Percentiles rank a stretch among this genome's conserved stretches.
These are phyloP conservation scores for Carcina quercana DNA, from an alignment of 2,888 invertebrate genomes.

Conservation along the genomic window DNA sequence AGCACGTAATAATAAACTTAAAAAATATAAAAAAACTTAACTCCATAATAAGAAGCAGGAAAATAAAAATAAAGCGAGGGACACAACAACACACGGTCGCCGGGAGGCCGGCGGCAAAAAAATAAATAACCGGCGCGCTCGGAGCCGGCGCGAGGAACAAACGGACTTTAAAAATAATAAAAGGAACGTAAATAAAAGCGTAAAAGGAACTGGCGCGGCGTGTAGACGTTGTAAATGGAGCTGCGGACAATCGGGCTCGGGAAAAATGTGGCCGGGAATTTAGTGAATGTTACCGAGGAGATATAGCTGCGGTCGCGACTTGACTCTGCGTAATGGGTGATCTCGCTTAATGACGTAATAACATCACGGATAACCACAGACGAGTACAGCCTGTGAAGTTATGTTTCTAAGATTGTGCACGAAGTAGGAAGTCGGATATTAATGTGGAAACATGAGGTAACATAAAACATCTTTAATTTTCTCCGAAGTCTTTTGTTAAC, in stretches of 20 bases:
- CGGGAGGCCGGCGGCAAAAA: constrained; percentile 69
- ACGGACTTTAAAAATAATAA: constrained; percentile 73
- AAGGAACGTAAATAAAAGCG: constrained; percentile 74
- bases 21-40: constrained; percentile 47
- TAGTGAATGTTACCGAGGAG: constrained; percentile 63
- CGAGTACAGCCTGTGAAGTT: too few species aligned
- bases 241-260: constrained; percentile 69
- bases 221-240: constrained; percentile 74
- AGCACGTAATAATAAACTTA: constrained; percentile 67
- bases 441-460: too few species aligned
- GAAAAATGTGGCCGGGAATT: constrained; percentile 69
- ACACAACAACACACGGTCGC: constrained; percentile 73
- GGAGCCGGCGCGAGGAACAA: constrained; percentile 71
- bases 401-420: too few species aligned
- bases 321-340: constrained; percentile 43
- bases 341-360: constrained; percentile 60
- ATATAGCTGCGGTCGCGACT: constrained; percentile 51
- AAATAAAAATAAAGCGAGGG: constrained; percentile 72
- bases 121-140: constrained; percentile 71
- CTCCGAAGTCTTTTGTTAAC: too few species aligned
- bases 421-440: too few species aligned
- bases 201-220: constrained; percentile 72
- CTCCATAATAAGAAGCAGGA: constrained; percentile 73
- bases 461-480: too few species aligned
- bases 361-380: constrained; percentile 42